Conservation (phyloP, 2,888 invertebrate genomes). For the Andrena trimmerana region DNA sequence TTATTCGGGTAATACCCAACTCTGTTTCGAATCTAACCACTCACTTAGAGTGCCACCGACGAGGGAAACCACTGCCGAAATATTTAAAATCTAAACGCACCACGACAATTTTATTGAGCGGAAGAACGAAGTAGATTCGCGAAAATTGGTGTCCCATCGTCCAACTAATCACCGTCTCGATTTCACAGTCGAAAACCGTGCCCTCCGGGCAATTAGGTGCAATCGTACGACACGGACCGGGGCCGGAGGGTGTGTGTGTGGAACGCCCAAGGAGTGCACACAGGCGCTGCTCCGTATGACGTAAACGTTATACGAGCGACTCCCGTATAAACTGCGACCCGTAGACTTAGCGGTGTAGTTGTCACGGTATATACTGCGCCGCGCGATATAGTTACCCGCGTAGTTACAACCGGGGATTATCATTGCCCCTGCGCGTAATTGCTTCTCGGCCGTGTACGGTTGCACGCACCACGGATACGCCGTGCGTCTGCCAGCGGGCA, state of each 20-base stretch:
- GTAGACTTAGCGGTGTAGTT: conserved; percentile 47
- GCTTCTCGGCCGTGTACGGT: conserved; percentile 59
- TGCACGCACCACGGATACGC: conserved; percentile 52
- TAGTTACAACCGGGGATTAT: conserved; percentile 69
- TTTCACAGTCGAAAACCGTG: not conserved
- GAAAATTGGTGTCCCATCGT: not conserved
- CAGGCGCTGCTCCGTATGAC: conserved; percentile 38
- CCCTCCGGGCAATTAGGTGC: conserved; percentile 5
- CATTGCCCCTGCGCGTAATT: conserved; percentile 71
- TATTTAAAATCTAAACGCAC: no score
- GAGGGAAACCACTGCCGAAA: no score
- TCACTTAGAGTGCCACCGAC: no score
- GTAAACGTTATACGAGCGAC: conserved; percentile 64
- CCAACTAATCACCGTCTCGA: not conserved
- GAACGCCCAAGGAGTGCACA: conserved; percentile 13
- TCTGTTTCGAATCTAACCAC: no score
- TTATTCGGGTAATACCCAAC: no score
- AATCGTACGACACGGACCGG: conserved; percentile 1
- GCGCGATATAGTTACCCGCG: conserved; percentile 69
- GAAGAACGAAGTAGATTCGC: not conserved
- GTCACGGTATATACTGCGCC: conserved; percentile 45
- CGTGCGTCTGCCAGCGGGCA: conserved; percentile 17
- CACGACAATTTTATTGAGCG: not conserved
- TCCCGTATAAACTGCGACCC: conserved; percentile 53
- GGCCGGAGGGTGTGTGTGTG: conserved; percentile 29